Conservation (phyloP, 2,797 vertebrate genomes). For the Sebastes minor region DNA sequence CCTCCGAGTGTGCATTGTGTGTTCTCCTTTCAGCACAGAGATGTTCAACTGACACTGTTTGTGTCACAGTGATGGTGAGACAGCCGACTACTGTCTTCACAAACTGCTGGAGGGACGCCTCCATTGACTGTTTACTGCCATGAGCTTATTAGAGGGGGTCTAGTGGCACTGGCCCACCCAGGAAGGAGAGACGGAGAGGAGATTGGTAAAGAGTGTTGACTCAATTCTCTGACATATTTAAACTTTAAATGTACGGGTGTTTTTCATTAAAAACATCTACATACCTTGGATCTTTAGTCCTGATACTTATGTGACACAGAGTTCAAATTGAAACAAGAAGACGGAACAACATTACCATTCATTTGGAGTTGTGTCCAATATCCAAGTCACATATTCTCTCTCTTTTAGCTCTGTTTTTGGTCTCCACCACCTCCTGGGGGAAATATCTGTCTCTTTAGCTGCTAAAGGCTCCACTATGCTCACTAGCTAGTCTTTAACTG, state of each 20-base stretch:
- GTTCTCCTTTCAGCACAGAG: slow-evolving; percentile 5
- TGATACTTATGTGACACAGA: not conserved
- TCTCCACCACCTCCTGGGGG: no score
- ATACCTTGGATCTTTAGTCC: not conserved
- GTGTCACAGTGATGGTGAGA: slow-evolving; percentile 25
- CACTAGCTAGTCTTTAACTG: no score
- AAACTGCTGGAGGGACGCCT: slow-evolving; percentile 19
- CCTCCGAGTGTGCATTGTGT: slow-evolving; percentile 13
- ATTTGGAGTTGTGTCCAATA: not conserved
- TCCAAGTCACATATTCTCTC: not conserved
- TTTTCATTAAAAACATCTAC: not conserved
- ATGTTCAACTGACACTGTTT: not conserved
- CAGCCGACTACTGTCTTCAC: slow-evolving; percentile 19
- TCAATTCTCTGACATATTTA: not conserved
- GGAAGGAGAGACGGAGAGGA: slow-evolving; percentile 22
- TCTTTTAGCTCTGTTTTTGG: no score
- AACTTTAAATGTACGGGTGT: not conserved
- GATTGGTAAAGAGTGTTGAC: not conserved
- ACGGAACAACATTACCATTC: not conserved
- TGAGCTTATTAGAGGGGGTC: slow-evolving; percentile 23
- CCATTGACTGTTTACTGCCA: slow-evolving; percentile 51
- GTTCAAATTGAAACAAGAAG: not conserved
- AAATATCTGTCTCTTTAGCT: no score
- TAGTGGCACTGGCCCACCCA: slow-evolving; percentile 49
- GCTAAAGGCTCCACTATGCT: no score